Evolutionary conservation across 2,113 vertebrate species (phyloP).

Genomic region (Isurus oxyrinchus): DNA sequence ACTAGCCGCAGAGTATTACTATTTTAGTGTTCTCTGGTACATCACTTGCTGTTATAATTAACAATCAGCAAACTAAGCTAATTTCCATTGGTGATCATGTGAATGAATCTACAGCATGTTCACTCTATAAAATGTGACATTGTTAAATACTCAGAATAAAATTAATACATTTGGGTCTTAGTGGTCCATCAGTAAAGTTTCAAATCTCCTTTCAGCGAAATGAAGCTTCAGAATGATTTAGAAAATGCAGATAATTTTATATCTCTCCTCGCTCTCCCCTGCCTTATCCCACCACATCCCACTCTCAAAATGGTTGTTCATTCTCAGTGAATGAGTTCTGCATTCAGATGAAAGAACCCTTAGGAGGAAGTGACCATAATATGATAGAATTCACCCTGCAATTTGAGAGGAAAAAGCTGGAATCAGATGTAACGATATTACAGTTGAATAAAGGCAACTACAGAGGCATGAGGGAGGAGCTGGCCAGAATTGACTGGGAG

Average conservation of each 20-base stretch:
- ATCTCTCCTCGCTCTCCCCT: not conserved
- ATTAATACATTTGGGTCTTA: not conserved
- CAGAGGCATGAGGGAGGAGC: no score
- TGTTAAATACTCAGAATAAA: not conserved
- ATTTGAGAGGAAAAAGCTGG: no score
- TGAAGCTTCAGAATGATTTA: not conserved
- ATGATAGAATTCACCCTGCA: no score
- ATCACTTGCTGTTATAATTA: no score
- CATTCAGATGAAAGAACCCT: no score
- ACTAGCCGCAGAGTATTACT: not conserved
- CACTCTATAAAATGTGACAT: not conserved
- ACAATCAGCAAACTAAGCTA: not conserved
- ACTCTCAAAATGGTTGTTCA: not conserved
- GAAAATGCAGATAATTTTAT: not conserved
- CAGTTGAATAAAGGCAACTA: no score
- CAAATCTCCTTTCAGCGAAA: not conserved
- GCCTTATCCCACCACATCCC: not conserved
- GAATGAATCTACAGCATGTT: not conserved
- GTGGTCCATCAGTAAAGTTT: not conserved
- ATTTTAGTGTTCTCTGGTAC: not conserved
- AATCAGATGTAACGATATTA: no score
- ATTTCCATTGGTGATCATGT: not conserved
- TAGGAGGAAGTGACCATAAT: no score
- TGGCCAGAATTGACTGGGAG: no score
- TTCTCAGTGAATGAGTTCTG: not conserved